A percentile compares a stretch with the other conserved stretches of the same genome.
These are phyloP conservation scores for Dasypolia templi DNA, from an alignment of 2,888 invertebrate species.

Conservation along the genomic window DNA sequence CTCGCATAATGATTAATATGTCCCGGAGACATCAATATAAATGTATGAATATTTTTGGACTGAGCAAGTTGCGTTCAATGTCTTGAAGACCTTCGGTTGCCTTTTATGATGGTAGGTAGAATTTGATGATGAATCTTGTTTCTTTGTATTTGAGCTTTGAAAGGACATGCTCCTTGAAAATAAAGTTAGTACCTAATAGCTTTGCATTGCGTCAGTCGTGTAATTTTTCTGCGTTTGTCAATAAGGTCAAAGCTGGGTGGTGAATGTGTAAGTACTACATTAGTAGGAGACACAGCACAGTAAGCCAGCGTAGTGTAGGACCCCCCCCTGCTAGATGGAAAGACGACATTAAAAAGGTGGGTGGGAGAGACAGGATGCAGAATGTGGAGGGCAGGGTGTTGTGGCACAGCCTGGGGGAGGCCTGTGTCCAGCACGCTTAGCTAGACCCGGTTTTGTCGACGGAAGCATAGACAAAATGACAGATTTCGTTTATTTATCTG, in stretches of 20 bases:
- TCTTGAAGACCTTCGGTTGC: conserved; percentile 40
- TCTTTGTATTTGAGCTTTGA: conserved; percentile 15
- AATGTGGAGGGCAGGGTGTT: neutral
- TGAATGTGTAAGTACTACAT: neutral
- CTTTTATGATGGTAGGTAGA: conserved; percentile 15
- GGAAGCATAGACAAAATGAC: too few species aligned
- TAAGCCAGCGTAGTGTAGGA: neutral
- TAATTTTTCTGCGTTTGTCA: neutral
- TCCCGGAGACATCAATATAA: conserved; percentile 51
- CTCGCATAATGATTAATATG: conserved; percentile 71
- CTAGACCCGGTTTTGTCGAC: too few species aligned
- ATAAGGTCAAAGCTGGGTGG: neutral
- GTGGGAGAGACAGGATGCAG: neutral
- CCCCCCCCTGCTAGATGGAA: neutral
- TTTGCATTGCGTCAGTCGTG: neutral
- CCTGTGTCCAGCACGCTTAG: neutral
- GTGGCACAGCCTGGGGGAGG: neutral
- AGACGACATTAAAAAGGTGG: neutral
- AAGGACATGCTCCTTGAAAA: conserved; percentile 12
- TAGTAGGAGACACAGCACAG: neutral
- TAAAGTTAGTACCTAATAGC: neutral
- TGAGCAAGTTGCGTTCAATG: conserved; percentile 56
- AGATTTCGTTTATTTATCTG: too few species aligned
- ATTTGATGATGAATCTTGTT: conserved; percentile 22
- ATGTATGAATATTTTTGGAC: conserved; percentile 58